Evolutionary conservation across 1,140 invertebrate species (phyloP).

Genomic region (Cephus cinctus): DNA sequence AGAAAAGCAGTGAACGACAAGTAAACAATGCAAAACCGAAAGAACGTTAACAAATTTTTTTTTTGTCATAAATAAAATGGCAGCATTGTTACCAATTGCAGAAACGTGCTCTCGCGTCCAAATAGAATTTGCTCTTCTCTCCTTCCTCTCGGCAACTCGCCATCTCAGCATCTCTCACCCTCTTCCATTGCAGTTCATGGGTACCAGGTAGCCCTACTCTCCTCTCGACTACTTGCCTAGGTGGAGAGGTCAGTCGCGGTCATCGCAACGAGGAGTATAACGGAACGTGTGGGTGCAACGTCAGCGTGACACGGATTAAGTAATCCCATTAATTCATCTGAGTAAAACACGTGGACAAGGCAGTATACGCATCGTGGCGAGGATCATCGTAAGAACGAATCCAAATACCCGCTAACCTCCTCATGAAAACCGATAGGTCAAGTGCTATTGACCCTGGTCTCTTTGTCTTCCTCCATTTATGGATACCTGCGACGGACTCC

Average conservation of each 20-base stretch:
- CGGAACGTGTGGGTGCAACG: slow-evolving; percentile 38
- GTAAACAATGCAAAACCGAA: no score
- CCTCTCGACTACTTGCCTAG: slow-evolving; percentile 19
- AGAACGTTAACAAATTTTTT: no score
- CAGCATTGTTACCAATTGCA: no score
- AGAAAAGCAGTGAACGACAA: no score
- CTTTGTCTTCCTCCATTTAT: not conserved
- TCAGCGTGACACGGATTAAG: slow-evolving; percentile 40
- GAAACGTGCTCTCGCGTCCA: slow-evolving; percentile 11
- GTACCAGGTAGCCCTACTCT: no score
- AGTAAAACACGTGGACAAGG: no score
- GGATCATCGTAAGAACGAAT: not conserved
- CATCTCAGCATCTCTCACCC: slow-evolving; percentile 13
- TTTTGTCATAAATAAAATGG: no score
- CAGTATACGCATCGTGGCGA: not conserved
- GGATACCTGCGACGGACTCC: slow-evolving; percentile 2
- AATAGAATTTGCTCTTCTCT: no score
- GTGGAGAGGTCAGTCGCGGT: slow-evolving; percentile 34
- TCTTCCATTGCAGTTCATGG: slow-evolving; percentile 11
- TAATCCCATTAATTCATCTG: slow-evolving; percentile 19
- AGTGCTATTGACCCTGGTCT: no score
- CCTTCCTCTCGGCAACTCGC: slow-evolving; percentile 6
- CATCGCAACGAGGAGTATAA: slow-evolving; percentile 32
- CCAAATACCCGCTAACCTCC: not conserved
- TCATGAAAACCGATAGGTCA: not conserved